phyloP scores from a whole-genome alignment of 2,113 vertebrate genomes.

The Lepus timidus region DNA sequence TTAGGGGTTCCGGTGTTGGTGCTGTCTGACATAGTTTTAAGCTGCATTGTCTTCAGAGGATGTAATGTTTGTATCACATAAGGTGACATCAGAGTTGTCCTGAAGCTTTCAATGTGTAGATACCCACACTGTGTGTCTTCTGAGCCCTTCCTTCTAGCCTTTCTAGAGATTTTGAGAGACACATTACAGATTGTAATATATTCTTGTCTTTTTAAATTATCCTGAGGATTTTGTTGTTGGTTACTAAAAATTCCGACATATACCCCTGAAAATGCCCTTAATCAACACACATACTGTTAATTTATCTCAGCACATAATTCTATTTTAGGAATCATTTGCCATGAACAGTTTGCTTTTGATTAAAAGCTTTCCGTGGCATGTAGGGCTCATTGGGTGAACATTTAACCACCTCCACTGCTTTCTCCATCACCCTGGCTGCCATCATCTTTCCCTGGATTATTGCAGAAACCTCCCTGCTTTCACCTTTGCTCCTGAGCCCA shows the following conservation, averaged over 20 bases:
- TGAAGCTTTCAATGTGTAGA: background rate
- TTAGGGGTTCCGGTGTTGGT: background rate
- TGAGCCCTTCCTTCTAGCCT: background rate
- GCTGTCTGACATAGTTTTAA: background rate
- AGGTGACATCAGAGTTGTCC: rapidly evolving
- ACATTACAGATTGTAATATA: background rate
- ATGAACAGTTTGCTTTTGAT: background rate
- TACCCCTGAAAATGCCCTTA: background rate
- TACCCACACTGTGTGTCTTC: background rate
- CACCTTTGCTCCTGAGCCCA: background rate
- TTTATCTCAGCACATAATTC: background rate
- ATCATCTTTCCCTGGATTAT: background rate
- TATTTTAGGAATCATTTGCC: background rate
- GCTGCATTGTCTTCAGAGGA: background rate
- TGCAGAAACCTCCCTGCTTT: background rate
- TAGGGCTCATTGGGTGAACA: background rate
- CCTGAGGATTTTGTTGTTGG: background rate
- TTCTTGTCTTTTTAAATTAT: background rate
- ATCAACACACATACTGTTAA: background rate
- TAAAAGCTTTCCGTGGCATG: background rate
- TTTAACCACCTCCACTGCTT: background rate
- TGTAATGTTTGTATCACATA: background rate
- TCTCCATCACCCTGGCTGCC: too few species aligned
- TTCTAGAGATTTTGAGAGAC: background rate
- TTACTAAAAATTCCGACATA: background rate